These are phyloP conservation scores for Mola mola DNA, from an alignment of 2,113 vertebrate species.

Conservation along the genomic window DNA sequence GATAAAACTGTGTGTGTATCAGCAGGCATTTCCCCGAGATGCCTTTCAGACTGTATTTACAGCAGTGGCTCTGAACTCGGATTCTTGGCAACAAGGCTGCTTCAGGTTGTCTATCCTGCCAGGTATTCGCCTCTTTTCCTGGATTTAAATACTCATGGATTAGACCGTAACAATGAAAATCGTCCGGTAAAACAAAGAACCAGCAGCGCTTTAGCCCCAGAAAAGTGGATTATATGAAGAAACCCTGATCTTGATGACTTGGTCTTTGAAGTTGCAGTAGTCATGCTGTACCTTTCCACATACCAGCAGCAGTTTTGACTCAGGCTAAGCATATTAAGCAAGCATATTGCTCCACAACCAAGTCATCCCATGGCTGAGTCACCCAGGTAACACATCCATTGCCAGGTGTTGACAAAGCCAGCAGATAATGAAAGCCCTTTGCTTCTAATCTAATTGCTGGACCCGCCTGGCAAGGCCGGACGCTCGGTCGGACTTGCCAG, in stretches of 20 bases:
- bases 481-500: background rate
- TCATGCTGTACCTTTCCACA: background rate
- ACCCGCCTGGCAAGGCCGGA: background rate
- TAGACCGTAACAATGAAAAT: background rate
- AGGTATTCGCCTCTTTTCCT: slow-evolving; percentile 13
- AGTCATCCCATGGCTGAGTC: slow-evolving; percentile 1
- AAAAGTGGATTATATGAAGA: background rate
- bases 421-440: background rate
- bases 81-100: background rate
- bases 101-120: slow-evolving; percentile 2
- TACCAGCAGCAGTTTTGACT: slow-evolving; percentile 1
- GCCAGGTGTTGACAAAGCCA: background rate
- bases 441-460: slow-evolving; percentile 2
- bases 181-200: background rate
- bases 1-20: slow-evolving; percentile 1
- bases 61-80: background rate
- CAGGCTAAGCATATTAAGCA: slow-evolving; percentile 12
- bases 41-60: slow-evolving; percentile 14
- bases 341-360: background rate
- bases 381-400: slow-evolving; percentile 5
- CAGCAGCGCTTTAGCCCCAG: background rate
- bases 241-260: background rate
- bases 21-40: slow-evolving; percentile 11
- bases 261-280: background rate
- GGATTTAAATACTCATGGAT: slow-evolving; percentile 10